Base-by-base conservation (phyloP, 2,113 vertebrate species). In the Aspiorhynchus laticeps region DNA sequence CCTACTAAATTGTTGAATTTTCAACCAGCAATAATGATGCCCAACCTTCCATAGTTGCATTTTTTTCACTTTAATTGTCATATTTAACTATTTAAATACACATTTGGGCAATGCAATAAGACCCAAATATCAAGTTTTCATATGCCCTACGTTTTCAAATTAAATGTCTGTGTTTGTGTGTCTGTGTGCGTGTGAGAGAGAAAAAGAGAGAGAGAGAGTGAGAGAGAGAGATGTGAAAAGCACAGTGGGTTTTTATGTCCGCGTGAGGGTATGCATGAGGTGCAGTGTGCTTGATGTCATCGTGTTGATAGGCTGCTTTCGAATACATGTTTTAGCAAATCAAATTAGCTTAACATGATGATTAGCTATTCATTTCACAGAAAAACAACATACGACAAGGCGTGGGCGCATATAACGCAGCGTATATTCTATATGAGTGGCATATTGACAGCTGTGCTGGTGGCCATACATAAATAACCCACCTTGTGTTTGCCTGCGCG, bases 401-500 rank as follows among this genome's bases (percentile, higher is more conserved):
- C 93, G 93, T 93, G 94, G 93, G 80, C 92, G 84, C 11, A 28
- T 61, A 74, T 85, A 67, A 71, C 53, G 83, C 83, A 84, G 48
- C 31, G 67, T 2, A 36, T 38, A 36, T 53, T 74, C 82, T 69
- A 83, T 43, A 71, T 6, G 24, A 46, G 15, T 31, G 59, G 17
- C 38, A 31, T 46, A 63, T 12, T 31, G n/a, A 82, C 48, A 46
- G 17, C 41, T 43, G 4, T 17, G 56, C 31, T 61, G 31, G 41
- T 85, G 84, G 21, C 51, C 75, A 59, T n/a, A 38, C 14, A 88
- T 63, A 69, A 63, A 24, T 4, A 77, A 65, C 21, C 48, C 86
- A 95, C 95, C 95, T 95, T 91, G 85, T 92, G 93, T 85, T 87
- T 92, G 73, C 94, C 93, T 90, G 93, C 92, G 93, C 90, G 91